Evolutionary conservation across 2,797 vertebrate species (phyloP).

Genomic region (Coracias cyanogaster): DNA sequence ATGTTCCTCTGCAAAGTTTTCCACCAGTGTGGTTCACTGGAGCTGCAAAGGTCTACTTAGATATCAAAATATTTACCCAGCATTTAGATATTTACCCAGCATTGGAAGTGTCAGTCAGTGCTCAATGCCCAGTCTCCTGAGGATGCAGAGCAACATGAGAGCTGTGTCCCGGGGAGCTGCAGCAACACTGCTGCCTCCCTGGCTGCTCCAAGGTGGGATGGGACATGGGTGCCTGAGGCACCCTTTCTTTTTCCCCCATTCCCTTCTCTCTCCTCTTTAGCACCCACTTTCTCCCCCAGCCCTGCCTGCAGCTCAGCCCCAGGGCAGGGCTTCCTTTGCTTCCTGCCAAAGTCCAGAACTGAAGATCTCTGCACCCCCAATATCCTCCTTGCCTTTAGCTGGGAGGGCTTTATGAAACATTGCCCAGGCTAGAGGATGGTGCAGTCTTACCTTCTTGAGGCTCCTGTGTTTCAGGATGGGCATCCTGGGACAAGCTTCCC

Average conservation of each 20-base stretch:
- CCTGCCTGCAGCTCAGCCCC: neutral
- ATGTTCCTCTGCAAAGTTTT: neutral
- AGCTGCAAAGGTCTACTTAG: neutral
- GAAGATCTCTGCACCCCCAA: neutral
- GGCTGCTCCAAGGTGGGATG: neutral
- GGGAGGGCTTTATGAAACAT: neutral
- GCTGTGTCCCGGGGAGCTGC: neutral
- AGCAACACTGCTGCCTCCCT: neutral
- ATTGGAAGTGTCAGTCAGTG: neutral
- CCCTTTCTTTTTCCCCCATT: neutral
- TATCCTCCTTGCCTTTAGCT: neutral
- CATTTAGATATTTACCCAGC: neutral
- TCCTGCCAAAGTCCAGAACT: neutral
- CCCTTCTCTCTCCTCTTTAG: neutral
- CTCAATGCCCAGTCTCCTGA: neutral
- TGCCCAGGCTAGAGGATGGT: neutral
- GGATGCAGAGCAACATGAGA: neutral
- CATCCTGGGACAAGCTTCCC: neutral
- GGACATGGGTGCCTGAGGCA: neutral
- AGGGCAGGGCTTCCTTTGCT: neutral
- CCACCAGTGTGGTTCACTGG: rapidly evolving
- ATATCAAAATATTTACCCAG: neutral
- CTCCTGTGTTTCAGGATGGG: neutral
- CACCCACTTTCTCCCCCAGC: neutral
- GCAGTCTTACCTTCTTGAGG: neutral